These are phyloP conservation scores for Trypoxylon attenuatum DNA, from an alignment of 2,888 invertebrate species.

Conservation along the genomic window DNA sequence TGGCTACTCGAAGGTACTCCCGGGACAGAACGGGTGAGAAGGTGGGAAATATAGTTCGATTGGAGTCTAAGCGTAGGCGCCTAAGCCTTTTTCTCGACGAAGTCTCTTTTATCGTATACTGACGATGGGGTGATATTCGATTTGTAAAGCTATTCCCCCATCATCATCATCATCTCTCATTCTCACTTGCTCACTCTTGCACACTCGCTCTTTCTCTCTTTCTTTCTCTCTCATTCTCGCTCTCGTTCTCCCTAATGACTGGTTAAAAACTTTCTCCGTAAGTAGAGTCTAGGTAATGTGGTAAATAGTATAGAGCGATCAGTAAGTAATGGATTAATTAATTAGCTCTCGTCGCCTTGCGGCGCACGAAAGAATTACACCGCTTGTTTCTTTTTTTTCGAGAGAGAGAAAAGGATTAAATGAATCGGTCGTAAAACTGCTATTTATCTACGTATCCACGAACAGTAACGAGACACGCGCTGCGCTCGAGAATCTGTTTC, in stretches of 20 bases:
- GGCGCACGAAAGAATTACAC: background rate
- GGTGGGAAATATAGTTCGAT: too few relatives aligned
- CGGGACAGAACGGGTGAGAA: conserved; percentile 1
- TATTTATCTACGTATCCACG: conserved; percentile 39
- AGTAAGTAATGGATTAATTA: conserved; percentile 28
- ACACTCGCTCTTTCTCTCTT: background rate
- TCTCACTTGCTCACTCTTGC: too few relatives aligned
- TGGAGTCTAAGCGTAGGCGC: too few relatives aligned
- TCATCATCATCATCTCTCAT: conserved; percentile 4
- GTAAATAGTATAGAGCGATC: conserved; percentile 24
- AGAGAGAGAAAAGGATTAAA: conserved; percentile 31
- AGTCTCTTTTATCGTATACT: background rate
- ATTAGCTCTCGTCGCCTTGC: conserved; percentile 6
- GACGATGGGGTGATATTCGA: background rate
- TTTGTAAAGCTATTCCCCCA: conserved; percentile 18
- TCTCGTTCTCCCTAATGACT: background rate
- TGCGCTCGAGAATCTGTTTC: conserved; percentile 38
- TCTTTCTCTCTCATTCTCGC: background rate
- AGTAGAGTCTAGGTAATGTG: conserved; percentile 20
- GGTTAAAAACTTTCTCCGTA: background rate
- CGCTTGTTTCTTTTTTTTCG: too few relatives aligned
- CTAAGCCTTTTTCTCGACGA: background rate
- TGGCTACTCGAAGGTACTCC: conserved; percentile 32
- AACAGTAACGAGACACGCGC: conserved; percentile 47
- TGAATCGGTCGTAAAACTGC: conserved; percentile 31